Evolutionary conservation across 2,113 vertebrate species (phyloP), one percentile per base, ranked within the genome.

Genomic region (Madoqua kirkii): DNA sequence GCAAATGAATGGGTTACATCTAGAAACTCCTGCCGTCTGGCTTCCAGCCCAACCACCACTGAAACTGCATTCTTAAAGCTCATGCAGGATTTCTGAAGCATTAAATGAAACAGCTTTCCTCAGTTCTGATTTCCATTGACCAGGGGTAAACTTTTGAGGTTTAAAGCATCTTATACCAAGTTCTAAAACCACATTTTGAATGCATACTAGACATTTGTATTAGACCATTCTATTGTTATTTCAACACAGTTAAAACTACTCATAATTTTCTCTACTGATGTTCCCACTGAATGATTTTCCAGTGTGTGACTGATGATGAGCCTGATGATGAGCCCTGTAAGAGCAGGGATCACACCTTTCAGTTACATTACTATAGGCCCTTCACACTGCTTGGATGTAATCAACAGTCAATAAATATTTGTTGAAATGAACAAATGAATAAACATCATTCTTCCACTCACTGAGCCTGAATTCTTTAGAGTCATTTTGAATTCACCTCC

Each of bases 111-210:
- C 36, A 64, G 86, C 31, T 74, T 79, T 87, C 90, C 84, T 91
- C 57, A 88, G 43, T 87, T 95, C 62, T 93, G 71, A 94, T 95
- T 97, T 97, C 89, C 25, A 84, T 86, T 87, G 90, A 71, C 64
- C 50, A 85, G 40, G 23, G 52, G 81, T 89, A 97, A 36, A 87
- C 74, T 94, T 90, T 40, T 62, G 82, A 96, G n/a, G 40, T 96
- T 89, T 87, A 96, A 6, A 74, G 14, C 7, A 62, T 54, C n/a
- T 91, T 89, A 91, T 31, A 67, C 29, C 57, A 96, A 93, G 40
- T 74, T 87, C 84, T 89, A 93, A 84, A 71, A 83, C 12, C 21
- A 93, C 16, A 87, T 92, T 96, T 96, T 91, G 57, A 74, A 87
- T 71, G 78, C 33, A 94, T 5, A 87, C 12, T 88, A 55, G 92